phyloP scores from a whole-genome alignment of 2,797 vertebrate genomes.

The Urophycis tenuis region DNA sequence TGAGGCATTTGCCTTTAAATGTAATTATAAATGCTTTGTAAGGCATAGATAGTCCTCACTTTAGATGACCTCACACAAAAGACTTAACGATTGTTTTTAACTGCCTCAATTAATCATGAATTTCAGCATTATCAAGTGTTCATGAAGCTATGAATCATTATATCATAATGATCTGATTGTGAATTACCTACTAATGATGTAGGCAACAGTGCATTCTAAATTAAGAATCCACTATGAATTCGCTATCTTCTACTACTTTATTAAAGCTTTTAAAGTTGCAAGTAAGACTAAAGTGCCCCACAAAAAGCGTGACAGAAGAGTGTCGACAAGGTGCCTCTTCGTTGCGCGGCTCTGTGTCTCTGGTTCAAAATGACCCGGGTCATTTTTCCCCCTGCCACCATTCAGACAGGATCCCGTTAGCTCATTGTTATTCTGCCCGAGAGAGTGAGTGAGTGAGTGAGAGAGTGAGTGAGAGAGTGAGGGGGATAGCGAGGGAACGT shows the following conservation, averaged over 20 bases:
- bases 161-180: neutral
- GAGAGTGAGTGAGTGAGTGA: constrained; percentile 57
- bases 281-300: too few relatives aligned
- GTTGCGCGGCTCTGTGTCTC: constrained; percentile 35
- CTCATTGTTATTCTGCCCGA: constrained; percentile 79
- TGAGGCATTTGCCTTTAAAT: neutral
- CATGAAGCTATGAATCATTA: neutral
- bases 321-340: neutral
- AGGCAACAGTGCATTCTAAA: neutral
- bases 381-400: constrained; percentile 71
- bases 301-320: too few relatives aligned
- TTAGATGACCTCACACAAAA: neutral
- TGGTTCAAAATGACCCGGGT: constrained; percentile 63
- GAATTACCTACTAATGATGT: neutral
- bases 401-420: constrained; percentile 67
- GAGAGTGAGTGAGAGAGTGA: constrained; percentile 29
- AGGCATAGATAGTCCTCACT: neutral
- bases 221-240: neutral
- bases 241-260: neutral
- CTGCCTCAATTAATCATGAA: neutral
- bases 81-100: neutral
- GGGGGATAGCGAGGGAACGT: constrained; percentile 16
- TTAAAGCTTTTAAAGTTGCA: neutral
- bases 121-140: neutral
- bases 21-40: neutral